Percentiles rank a stretch among this genome's conserved stretches.
phyloP scores from a whole-genome alignment of 1,140 invertebrate species.

The Reticulitermes speratus region DNA sequence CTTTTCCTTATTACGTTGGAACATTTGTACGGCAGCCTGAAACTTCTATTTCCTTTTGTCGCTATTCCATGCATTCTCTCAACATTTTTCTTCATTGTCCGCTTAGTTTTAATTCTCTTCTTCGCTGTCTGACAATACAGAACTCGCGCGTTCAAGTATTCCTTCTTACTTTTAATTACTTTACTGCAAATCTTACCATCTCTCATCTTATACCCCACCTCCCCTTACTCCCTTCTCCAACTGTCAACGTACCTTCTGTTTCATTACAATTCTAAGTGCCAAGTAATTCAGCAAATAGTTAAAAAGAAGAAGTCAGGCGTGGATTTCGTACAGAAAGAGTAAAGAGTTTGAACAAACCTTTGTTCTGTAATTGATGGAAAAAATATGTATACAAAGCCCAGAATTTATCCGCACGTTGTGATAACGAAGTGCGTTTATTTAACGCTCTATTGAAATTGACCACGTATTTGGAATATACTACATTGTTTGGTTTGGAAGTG shows the following conservation, averaged over 20 bases:
- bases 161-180: neutral
- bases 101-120: neutral
- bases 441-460: too few species aligned
- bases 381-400: too few species aligned
- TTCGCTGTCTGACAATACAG: neutral
- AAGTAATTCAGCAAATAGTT: neutral
- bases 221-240: neutral
- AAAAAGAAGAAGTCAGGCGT: neutral
- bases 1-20: too few species aligned
- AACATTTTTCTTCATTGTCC: neutral
- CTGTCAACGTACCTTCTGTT: neutral
- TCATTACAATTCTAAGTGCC: neutral
- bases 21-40: neutral
- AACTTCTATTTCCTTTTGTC: neutral
- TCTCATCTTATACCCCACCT: neutral
- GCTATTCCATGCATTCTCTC: neutral
- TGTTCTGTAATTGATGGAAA: too few species aligned
- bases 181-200: neutral
- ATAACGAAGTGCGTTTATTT: too few species aligned
- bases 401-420: too few species aligned
- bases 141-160: neutral
- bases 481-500: too few species aligned
- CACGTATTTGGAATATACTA: too few species aligned
- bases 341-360: too few species aligned
- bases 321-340: too few species aligned